Base-by-base conservation (phyloP, 2,113 vertebrate species). In the Indicator maculatus region DNA sequence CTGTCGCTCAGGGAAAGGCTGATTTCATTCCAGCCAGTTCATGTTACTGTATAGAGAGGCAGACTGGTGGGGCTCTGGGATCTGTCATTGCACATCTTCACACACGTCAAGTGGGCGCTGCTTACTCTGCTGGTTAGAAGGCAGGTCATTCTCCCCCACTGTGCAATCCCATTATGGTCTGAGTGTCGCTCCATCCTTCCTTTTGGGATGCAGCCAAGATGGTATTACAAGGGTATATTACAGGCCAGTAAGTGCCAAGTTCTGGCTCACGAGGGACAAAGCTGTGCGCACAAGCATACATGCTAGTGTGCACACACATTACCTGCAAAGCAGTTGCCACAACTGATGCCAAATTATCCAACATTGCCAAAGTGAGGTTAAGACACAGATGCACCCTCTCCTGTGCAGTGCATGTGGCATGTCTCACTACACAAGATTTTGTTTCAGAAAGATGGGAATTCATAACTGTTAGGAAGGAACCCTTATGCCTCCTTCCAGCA, bases 161-260 rank as follows among this genome's bases (percentile, higher is more conserved):
- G 94, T 12, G 85, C 94, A 98, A 98, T 98, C 97, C 92, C 95
- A 97, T 98, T 97, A 98, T 12, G 78, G 93, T 90, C 96, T 94
- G 86, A 83, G 69, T 95, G 96, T 89, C 88, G 74, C 86, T 95
- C 93, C 88, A 95, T 91, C 96, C 96, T 90, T 89, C 84, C 70
- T 81, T 70, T 88, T 96, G 96, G 96, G 78, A 87, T 31, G 66
- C 77, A 83, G 95, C 97, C 97, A 97, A 92, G 55, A 39, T 38
- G 77, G 96, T 47, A 90, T 97, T 96, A 95, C n/a, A 28, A 39
- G 93, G 53, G 56, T 88, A 52, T 26, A 8, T 82, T 80, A 71
- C 79, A 73, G 78, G 56, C 72, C 7, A 10, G 12, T 47, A 36
- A 80, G 71, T 64, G 74, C 69, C 83, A 93, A 12, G 38, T 60